Evolutionary conservation across 2,797 vertebrate species (phyloP), one percentile per base, ranked within the genome.

Genomic region (Sebastes hopkinsi): DNA sequence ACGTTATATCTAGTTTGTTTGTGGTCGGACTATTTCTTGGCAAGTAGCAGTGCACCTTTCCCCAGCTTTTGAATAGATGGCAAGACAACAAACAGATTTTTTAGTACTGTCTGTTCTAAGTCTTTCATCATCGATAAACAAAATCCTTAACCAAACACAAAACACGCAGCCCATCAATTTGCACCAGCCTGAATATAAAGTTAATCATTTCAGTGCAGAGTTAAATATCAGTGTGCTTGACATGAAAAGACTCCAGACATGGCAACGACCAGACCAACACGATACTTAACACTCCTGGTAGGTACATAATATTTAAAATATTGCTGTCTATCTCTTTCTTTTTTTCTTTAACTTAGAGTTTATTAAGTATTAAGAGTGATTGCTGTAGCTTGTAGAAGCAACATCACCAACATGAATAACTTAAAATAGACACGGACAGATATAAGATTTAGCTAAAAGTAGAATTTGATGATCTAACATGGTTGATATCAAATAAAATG

Each of bases 251-350:
- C 34, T 61, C 5, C 29, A 72, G 67, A 68, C 6, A 46, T n/a
- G 61, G 69, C 23, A 46, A 16, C 4, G 1, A 52, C 34, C 69
- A 46, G 29, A 78, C 62, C 76, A 1, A 95, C 95, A 3, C 74
- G 85, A 27, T 55, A 91, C 22, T 22, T 95, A 3, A 11, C 11
- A 18, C 81, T 89, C 22, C 86, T 96, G 91, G 94, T 96, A 85
- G 30, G 92, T 42, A 14, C 13, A 42, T 87, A 3, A 23, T n/a
- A 64, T 32, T 68, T 46, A 5, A 34, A 72, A 58, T 25, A 2
- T 9, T 42, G 38, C 13, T 20, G 9, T 67, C 11, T 29, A 2
- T 75, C 14, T 61, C 58, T 56, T 68, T 12, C 2, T 20, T 38
- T 58, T 20, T 46, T 46, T 46, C 46, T 50, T 50, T 42, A 42